Evolutionary conservation across 2,888 invertebrate genomes (phyloP).

Genomic region (Diloba caeruleocephala): DNA sequence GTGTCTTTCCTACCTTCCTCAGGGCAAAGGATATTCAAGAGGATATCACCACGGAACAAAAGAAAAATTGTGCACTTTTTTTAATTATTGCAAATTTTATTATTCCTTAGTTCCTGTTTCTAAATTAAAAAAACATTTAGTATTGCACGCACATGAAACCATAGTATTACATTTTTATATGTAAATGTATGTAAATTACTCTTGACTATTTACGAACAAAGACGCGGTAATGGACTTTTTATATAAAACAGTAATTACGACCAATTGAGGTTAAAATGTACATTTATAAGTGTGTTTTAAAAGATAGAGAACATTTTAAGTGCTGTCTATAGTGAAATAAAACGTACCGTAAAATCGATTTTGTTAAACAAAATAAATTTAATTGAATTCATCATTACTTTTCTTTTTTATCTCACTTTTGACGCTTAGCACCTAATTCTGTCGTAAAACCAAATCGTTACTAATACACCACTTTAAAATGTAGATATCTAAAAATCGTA

Average conservation of each 20-base stretch:
- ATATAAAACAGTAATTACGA: conserved; percentile 22
- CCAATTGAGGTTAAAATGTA: conserved; percentile 14
- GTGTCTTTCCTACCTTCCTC: no score
- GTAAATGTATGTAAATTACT: conserved; percentile 40
- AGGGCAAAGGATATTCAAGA: no score
- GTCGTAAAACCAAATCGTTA: conserved; percentile 29
- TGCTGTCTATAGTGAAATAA: conserved; percentile 13
- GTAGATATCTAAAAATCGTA: conserved; percentile 13
- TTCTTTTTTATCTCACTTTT: conserved; percentile 14
- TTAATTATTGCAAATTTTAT: no score
- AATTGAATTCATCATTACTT: conserved; percentile 11
- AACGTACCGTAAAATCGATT: not conserved
- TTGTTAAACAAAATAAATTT: not conserved
- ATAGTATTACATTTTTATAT: conserved; percentile 27
- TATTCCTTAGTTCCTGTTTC: conserved; percentile 19
- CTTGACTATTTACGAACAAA: conserved; percentile 29
- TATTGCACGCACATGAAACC: conserved; percentile 28
- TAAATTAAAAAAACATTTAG: conserved; percentile 28
- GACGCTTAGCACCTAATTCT: conserved; percentile 16
- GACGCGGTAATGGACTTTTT: conserved; percentile 27
- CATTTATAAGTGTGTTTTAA: conserved; percentile 22
- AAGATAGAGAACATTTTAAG: conserved; percentile 30
- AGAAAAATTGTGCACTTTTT: no score
- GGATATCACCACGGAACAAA: no score
- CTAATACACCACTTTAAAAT: conserved; percentile 16